These are phyloP conservation scores for Barypeithes pellucidus DNA, from an alignment of 2,888 invertebrate genomes.

Conservation along the genomic window DNA sequence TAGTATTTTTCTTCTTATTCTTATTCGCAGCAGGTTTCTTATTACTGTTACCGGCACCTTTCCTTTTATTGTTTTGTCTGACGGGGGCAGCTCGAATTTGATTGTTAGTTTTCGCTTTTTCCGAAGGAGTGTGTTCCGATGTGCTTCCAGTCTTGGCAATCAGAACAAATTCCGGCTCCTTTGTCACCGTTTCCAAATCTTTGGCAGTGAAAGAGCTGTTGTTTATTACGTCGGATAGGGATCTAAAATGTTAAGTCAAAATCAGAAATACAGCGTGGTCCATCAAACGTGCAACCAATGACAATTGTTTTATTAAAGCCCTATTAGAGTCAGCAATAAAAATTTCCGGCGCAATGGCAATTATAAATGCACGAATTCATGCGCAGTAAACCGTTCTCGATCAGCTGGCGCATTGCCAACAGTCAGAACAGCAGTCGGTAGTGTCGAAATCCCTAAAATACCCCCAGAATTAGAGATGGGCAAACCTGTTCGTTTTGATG, in stretches of 20 bases:
- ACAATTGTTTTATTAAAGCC: too few species aligned
- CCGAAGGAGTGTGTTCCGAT: slow-evolving; percentile 47
- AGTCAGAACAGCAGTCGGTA: too few species aligned
- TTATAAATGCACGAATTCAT: too few species aligned
- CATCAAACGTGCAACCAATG: too few species aligned
- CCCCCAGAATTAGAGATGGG: too few species aligned
- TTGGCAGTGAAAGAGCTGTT: background rate
- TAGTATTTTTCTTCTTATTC: slow-evolving; percentile 57
- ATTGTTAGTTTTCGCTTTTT: slow-evolving; percentile 13
- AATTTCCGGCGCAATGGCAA: too few species aligned
- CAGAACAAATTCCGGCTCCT: slow-evolving; percentile 67
- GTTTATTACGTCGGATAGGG: background rate
- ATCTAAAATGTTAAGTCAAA: slow-evolving; percentile 28
- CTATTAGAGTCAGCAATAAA: too few species aligned
- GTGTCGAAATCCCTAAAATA: too few species aligned
- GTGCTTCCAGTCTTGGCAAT: slow-evolving; percentile 65
- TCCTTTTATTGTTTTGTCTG: slow-evolving; percentile 61
- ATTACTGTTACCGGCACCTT: slow-evolving; percentile 59
- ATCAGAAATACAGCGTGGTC: too few species aligned
- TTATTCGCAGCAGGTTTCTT: slow-evolving; percentile 61
- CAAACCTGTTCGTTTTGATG: too few species aligned
- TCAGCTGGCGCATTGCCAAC: too few species aligned
- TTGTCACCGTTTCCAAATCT: slow-evolving; percentile 61
- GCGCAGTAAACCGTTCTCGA: too few species aligned
- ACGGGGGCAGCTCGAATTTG: slow-evolving; percentile 55